Evolutionary conservation across 2,113 vertebrate species (phyloP), one percentile per base, ranked within the genome.

Genomic region (Serinus canaria): DNA sequence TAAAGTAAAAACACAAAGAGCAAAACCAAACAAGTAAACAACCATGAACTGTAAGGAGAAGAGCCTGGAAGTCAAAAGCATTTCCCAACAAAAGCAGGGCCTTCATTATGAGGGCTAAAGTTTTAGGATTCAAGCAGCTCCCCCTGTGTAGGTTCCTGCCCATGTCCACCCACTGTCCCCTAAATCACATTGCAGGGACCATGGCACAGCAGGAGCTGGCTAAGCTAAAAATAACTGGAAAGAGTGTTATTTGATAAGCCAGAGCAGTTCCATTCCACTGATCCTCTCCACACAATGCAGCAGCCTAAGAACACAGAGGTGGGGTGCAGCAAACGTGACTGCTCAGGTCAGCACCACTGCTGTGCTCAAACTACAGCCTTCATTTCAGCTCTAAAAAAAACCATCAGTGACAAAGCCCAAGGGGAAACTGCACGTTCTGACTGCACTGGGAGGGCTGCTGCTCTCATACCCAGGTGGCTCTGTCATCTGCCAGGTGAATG

Each of bases 211-310:
- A 90, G 60, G 73, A 95, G 64, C 43, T 39, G 60, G 39, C 55
- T 53, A 67, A 88, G 64, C 72, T 92, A 87, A 77, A 94, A 92
- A 87, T 78, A 96, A 87, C 86, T 31, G 30, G 14, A 31, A 55
- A 43, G 30, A 50, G 64, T 30, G 35, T 43, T 75, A 47, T 62
- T 94, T 92, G 69, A 56, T 70, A 92, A 94, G 7, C 15, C 58
- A 90, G 47, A 95, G 79, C 37, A 50, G 67, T 17, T 92, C 72
- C 24, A 16, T 63, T 70, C 35, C 49, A 62, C 56, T 60, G 80
- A 78, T 92, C 52, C 49, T 31, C 86, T 44, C 64, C 79, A 62
- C 90, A 88, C 55, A 80, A 66, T 8, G 49, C 67, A 85, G 49
- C 72, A 83, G 80, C 27, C 4, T 11, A 74, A 83, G 37, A 92